Percentiles rank a stretch among this genome's conserved stretches.
Evolutionary conservation across 2,797 vertebrate species (phyloP).

Genomic region (Acipenser oxyrinchus): DNA sequence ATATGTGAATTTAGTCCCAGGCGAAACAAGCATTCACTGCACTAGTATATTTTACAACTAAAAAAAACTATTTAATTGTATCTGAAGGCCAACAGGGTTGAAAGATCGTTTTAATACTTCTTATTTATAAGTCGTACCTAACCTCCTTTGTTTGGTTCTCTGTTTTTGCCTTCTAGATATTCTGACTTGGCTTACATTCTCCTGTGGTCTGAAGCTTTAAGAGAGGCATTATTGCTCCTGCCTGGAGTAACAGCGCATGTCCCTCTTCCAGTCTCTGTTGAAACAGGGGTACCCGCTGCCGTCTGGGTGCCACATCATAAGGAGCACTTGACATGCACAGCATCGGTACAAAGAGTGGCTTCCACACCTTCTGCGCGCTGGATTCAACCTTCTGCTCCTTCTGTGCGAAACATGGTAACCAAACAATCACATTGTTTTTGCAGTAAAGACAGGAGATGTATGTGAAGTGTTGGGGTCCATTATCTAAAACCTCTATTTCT

Average conservation of each 20-base stretch:
- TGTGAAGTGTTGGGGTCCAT: no score
- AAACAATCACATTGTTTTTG: neutral
- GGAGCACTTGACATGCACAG: slow-evolving; percentile 37
- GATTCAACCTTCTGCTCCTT: slow-evolving; percentile 52
- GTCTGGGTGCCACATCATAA: slow-evolving; percentile 28
- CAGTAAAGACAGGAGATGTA: no score
- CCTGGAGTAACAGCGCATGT: slow-evolving; percentile 45
- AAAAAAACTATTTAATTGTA: no score
- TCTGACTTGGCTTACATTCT: slow-evolving; percentile 46
- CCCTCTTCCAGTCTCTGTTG: slow-evolving; percentile 53
- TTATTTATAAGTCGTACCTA: no score
- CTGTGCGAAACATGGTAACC: slow-evolving; percentile 51
- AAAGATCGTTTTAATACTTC: no score
- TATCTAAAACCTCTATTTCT: no score
- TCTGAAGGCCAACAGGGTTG: no score
- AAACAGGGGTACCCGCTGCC: slow-evolving; percentile 43
- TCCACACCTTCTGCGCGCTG: slow-evolving; percentile 57
- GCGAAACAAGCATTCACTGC: no score
- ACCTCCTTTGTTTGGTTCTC: neutral
- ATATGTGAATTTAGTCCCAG: no score
- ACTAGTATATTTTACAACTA: no score
- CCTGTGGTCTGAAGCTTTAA: slow-evolving; percentile 50
- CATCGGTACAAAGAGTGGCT: slow-evolving; percentile 54
- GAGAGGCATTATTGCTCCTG: slow-evolving; percentile 53
- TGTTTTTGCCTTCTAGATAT: slow-evolving; percentile 27